phyloP scores from a whole-genome alignment of 2,113 vertebrate species.

The Cygnus buccinator region DNA sequence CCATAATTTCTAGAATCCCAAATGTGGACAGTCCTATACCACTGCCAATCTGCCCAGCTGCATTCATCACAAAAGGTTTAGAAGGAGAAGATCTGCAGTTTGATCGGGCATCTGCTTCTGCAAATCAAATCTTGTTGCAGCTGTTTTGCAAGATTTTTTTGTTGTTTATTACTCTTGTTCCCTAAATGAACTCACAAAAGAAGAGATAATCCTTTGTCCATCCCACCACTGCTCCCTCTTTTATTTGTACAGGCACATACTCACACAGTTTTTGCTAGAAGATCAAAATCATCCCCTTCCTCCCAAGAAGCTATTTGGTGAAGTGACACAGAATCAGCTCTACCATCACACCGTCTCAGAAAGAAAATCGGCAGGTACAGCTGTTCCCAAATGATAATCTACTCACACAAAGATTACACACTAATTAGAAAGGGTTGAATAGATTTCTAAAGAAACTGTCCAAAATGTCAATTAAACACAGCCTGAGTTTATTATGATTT shows the following conservation, averaged over 20 bases:
- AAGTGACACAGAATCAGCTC: neutral
- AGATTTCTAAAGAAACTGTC: neutral
- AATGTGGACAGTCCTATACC: neutral
- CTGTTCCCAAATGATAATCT: neutral
- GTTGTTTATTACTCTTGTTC: neutral
- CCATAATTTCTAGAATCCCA: neutral
- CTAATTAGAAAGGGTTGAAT: neutral
- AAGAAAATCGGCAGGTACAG: neutral
- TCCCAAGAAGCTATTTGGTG: neutral
- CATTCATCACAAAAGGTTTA: neutral
- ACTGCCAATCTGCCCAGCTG: neutral
- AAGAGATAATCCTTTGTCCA: neutral
- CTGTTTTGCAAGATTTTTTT: neutral
- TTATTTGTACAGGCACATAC: neutral
- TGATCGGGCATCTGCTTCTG: neutral
- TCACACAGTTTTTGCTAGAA: neutral
- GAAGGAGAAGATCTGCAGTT: neutral
- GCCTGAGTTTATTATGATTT: neutral
- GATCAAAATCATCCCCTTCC: neutral
- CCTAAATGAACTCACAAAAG: neutral
- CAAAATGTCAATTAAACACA: neutral
- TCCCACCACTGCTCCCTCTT: neutral
- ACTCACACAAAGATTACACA: neutral
- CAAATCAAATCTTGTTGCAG: neutral
- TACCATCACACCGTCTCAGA: rapidly evolving